Evolutionary conservation across 2,113 vertebrate genomes (phyloP).

Genomic region (Eudyptes chrysolophus): DNA sequence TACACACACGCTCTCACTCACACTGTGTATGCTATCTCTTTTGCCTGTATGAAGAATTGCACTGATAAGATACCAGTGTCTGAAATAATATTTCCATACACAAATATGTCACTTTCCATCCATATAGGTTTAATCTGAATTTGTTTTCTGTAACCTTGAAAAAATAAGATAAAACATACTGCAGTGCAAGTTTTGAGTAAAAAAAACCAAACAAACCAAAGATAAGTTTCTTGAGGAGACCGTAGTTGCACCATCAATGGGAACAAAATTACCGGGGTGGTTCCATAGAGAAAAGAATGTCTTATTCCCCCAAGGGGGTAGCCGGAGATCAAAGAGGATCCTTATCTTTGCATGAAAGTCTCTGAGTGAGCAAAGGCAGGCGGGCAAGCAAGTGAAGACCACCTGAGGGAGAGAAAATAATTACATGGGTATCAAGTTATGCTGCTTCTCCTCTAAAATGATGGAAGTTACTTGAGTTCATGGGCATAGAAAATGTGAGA

Average conservation of each 20-base stretch:
- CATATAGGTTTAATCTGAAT: background rate
- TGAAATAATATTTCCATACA: background rate
- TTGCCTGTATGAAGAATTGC: background rate
- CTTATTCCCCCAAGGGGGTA: background rate
- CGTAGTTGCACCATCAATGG: background rate
- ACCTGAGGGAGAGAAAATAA: slow-evolving; percentile 43
- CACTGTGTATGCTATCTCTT: background rate
- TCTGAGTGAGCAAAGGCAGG: background rate
- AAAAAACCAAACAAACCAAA: background rate
- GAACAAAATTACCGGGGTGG: background rate
- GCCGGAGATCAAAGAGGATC: slow-evolving; percentile 33
- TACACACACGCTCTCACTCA: background rate
- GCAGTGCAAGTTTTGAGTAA: background rate
- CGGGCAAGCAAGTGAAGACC: background rate
- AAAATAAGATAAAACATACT: background rate
- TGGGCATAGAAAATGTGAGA: background rate
- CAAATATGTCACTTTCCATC: background rate
- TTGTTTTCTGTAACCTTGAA: background rate
- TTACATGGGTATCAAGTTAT: background rate
- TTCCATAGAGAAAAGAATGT: background rate
- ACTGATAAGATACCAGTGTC: background rate
- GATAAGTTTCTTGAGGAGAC: background rate
- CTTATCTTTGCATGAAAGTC: slow-evolving; percentile 17
- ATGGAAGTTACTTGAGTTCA: background rate
- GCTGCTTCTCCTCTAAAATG: background rate